Percentiles rank a stretch among this genome's conserved stretches.
Evolutionary conservation across 2,888 invertebrate species (phyloP).

Genomic region (Agrotis puta): DNA sequence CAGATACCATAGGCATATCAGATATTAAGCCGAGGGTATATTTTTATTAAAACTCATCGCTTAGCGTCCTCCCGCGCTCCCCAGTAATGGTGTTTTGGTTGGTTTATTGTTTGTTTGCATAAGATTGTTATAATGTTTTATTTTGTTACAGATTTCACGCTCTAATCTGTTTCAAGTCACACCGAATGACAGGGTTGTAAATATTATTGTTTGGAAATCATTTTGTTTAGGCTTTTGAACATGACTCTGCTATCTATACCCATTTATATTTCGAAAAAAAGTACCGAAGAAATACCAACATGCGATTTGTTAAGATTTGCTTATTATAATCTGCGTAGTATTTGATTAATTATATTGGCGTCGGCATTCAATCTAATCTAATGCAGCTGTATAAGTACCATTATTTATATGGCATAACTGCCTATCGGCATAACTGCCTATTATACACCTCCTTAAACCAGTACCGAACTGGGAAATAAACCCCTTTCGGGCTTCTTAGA

Average conservation of each 20-base stretch:
- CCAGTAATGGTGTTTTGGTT: constrained; percentile 73
- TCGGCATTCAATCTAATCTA: too few relatives aligned
- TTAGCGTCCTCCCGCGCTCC: constrained; percentile 70
- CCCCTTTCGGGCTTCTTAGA: too few relatives aligned
- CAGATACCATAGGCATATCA: constrained; percentile 78
- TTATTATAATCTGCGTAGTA: not conserved
- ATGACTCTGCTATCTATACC: not conserved
- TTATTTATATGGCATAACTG: too few relatives aligned
- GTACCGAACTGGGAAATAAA: too few relatives aligned
- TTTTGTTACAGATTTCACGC: constrained; percentile 58
- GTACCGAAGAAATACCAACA: not conserved
- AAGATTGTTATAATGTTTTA: constrained; percentile 50
- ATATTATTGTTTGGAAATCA: not conserved
- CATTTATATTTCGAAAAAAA: not conserved
- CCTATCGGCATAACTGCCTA: too few relatives aligned
- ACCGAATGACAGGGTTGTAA: not conserved
- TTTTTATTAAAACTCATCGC: constrained; percentile 88
- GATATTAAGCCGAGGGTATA: constrained; percentile 84
- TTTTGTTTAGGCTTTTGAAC: not conserved
- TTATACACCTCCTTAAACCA: too few relatives aligned
- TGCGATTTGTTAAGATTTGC: not conserved
- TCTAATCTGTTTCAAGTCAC: constrained; percentile 13
- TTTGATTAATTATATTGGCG: too few relatives aligned
- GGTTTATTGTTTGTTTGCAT: constrained; percentile 76
- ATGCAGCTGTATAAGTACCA: too few relatives aligned